These are phyloP conservation scores for Brachypodius melanocephalos DNA, from an alignment of 2,113 vertebrate species.

Conservation along the genomic window DNA sequence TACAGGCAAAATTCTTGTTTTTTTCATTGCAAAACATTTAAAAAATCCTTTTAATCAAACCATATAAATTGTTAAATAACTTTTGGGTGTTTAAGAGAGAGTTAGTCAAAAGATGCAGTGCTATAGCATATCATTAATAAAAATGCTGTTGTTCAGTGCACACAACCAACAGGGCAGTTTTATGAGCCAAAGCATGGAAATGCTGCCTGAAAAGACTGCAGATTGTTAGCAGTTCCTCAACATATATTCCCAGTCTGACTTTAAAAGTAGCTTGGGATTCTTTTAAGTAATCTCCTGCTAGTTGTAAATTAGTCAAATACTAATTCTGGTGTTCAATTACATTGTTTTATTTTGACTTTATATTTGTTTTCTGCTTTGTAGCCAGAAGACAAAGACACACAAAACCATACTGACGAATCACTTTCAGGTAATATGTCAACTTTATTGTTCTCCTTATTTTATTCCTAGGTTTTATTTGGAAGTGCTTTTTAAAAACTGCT, in stretches of 20 bases:
- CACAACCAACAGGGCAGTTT: not conserved
- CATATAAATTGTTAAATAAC: not conserved
- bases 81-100: not conserved
- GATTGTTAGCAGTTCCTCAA: not conserved
- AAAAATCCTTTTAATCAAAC: not conserved
- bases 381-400: slow-evolving; percentile 75
- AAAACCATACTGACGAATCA: slow-evolving; percentile 54
- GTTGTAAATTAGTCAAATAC: not conserved
- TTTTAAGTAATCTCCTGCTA: not conserved
- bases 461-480: not conserved
- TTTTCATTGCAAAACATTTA: not conserved
- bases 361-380: slow-evolving; percentile 60
- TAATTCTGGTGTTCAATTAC: not conserved
- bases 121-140: not conserved
- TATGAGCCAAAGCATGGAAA: not conserved
- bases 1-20: not conserved
- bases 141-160: not conserved
- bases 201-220: not conserved
- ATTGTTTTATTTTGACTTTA: slow-evolving; percentile 45
- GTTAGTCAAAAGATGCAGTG: not conserved
- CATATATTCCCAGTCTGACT: not conserved
- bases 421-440: slow-evolving; percentile 67
- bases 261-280: not conserved
- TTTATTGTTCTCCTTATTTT: not conserved
- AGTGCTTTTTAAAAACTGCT: not conserved